Base-by-base conservation (phyloP, 2,113 vertebrate genomes). In the Oceanodroma tethys region DNA sequence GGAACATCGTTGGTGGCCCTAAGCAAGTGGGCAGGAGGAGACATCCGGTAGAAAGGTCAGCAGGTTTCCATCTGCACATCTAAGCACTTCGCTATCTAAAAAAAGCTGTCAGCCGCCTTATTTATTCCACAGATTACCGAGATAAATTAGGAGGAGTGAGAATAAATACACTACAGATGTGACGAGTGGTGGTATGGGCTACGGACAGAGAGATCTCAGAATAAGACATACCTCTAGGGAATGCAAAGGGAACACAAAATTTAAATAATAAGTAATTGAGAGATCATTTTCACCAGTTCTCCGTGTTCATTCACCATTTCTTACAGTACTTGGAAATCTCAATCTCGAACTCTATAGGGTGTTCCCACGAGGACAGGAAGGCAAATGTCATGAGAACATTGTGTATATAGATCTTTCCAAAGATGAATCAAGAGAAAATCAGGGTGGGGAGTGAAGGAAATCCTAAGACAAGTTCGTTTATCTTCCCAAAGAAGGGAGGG, bases 381-480 rank as follows among this genome's bases (percentile, higher is more conserved):
- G 84, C 93, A 96, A 94, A 95, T 93, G 91, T 79, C 96, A 85
- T 60, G 94, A 88, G 95, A 97, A 92, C 58, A 2, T 23, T 2
- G 4, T 19, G 58, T 32, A 48, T 21, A n/a, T 50, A 55, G 50
- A 82, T 56, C 90, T 65, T 74, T 4, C 82, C 16, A 21, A 55
- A 73, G 80, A 90, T 38, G 32, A 88, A 65, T 45, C 67, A 73
- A 40, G 14, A 81, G 75, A 22, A 86, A 52, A 74, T 10, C 0
- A 23, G 23, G 50, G 6, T 12, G 8, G 43, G 34, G 10, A 36
- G 18, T 2, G 22, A 75, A 52, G 60, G 53, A 68, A 86, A 91
- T 21, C 29, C 72, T 30, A 34, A 83, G 42, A 32, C n/a, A 71
- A 95, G 73, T 73, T 84, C 52, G 75, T 87, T 96, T 81, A 36